Evolutionary conservation across 2,888 invertebrate species (phyloP).

Genomic region (Cenopis cana): DNA sequence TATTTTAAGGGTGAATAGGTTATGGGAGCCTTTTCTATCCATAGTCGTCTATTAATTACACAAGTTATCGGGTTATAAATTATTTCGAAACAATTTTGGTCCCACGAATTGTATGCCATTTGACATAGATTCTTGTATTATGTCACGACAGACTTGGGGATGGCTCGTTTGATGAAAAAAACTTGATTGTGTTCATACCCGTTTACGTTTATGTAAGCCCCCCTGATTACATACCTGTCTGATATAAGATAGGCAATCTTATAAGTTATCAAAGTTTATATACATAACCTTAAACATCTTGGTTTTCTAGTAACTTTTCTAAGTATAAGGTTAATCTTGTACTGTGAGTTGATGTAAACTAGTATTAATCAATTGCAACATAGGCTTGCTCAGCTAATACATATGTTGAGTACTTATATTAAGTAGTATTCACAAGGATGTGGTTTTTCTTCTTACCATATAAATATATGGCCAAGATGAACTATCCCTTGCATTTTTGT

Average conservation of each 20-base stretch:
- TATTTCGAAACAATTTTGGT: slow-evolving; percentile 48
- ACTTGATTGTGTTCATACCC: slow-evolving; percentile 40
- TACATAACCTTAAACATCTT: slow-evolving; percentile 28
- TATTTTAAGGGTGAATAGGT: slow-evolving; percentile 4
- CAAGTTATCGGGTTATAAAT: slow-evolving; percentile 34
- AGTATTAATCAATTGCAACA: neutral
- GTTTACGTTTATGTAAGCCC: slow-evolving; percentile 40
- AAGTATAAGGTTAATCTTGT: neutral
- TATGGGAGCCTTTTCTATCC: slow-evolving; percentile 48
- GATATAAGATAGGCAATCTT: slow-evolving; percentile 6
- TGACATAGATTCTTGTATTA: slow-evolving; percentile 72
- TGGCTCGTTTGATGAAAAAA: slow-evolving; percentile 34
- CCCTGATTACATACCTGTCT: slow-evolving; percentile 27
- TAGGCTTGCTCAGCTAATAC: neutral
- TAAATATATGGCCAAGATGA: neutral
- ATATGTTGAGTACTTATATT: neutral
- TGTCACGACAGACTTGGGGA: slow-evolving; percentile 59
- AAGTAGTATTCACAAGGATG: neutral
- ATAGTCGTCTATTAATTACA: slow-evolving; percentile 50
- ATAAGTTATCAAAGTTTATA: slow-evolving; percentile 2
- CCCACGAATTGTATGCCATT: slow-evolving; percentile 51
- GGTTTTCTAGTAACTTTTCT: neutral
- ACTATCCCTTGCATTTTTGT: no score
- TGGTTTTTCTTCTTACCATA: neutral
- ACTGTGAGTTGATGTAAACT: no score